Base-by-base conservation (phyloP, 2,113 vertebrate species). In the Dryoscopus gambensis region DNA sequence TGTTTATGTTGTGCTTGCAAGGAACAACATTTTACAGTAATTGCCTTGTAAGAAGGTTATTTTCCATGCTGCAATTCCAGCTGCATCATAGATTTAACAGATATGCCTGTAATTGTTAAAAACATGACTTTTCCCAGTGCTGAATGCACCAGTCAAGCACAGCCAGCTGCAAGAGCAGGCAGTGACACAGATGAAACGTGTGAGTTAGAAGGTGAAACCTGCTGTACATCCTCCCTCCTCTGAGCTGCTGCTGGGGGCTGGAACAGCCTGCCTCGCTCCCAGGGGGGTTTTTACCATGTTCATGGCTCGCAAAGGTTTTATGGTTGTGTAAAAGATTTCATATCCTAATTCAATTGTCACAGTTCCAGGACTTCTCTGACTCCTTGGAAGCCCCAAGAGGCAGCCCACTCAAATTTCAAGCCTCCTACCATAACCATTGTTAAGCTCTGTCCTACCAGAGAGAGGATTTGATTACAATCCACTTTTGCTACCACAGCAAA, bases 251-350 rank as follows among this genome's bases (percentile, higher is more conserved):
- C 82, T 62, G 55, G 40, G 20, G 49, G 60, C 89, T 86, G 0
- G 2, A 33, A 46, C 27, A 49, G 25, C 56, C 56, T 25, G 20
- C 44, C 73, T 40, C 13, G 5, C 11, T 55, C 52, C 49, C 62
- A 18, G 16, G 7, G 37, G 7, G 3, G 1, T 16, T 22, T 46
- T 24, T 40, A 35, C 42, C 76, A 9, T 1, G 23, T 4, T 53
- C 0, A 0, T 44, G 46, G 13, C n/a, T 79, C 8, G 0, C 40
- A 57, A 46, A 83, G 28, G 15, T 59, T 90, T 37, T 6, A 56
- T 17, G 42, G 49, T 14, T 84, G 63, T 70, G 35, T 50, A 21
- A 47, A 50, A 70, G 49, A 84, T 77, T 70, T 56, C 56, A 37
- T n/a, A 42, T 84, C 49, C 49, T 70, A 37, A 70, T 86, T 77